Conservation (phyloP, 1,140 invertebrate genomes). For the Bombus vancouverensis region DNA sequence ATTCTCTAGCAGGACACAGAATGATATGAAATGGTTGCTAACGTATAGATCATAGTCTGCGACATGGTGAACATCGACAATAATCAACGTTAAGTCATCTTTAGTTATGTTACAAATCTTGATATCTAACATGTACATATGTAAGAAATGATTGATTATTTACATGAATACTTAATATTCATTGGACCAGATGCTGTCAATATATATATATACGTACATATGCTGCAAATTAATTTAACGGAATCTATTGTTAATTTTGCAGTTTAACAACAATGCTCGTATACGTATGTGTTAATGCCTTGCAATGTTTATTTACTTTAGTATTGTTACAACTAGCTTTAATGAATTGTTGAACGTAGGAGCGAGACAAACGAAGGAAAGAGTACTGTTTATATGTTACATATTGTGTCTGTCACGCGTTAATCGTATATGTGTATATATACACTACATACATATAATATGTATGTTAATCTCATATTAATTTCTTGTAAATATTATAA, state of each 20-base stretch:
- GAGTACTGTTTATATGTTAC: conserved; percentile 39
- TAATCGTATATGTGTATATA: conserved; percentile 64
- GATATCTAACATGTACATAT: conserved; percentile 54
- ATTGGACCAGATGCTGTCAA: conserved; percentile 67
- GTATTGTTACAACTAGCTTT: conserved; percentile 70
- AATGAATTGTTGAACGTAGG: conserved; percentile 61
- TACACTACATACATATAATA: conserved; percentile 41
- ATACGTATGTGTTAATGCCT: conserved; percentile 70
- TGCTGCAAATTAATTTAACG: conserved; percentile 36
- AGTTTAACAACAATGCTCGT: conserved; percentile 66
- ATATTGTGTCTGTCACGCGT: conserved; percentile 28
- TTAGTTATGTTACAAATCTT: conserved; percentile 49
- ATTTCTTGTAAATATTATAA: conserved; percentile 54
- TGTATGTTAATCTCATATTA: conserved; percentile 44
- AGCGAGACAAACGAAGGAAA: conserved; percentile 36
- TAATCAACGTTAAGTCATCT: conserved; percentile 58
- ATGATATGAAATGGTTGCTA: background rate
- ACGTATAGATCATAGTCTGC: background rate
- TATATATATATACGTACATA: conserved; percentile 15
- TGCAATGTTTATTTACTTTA: conserved; percentile 72
- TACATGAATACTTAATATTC: conserved; percentile 71
- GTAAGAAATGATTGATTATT: conserved; percentile 58
- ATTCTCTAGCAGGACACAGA: background rate
- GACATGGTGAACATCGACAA: conserved; percentile 60
- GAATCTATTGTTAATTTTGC: conserved; percentile 38